A percentile compares a stretch with the other conserved stretches of the same genome.
These are phyloP conservation scores for Samia ricini DNA, from an alignment of 1,140 invertebrate species.

Conservation along the genomic window DNA sequence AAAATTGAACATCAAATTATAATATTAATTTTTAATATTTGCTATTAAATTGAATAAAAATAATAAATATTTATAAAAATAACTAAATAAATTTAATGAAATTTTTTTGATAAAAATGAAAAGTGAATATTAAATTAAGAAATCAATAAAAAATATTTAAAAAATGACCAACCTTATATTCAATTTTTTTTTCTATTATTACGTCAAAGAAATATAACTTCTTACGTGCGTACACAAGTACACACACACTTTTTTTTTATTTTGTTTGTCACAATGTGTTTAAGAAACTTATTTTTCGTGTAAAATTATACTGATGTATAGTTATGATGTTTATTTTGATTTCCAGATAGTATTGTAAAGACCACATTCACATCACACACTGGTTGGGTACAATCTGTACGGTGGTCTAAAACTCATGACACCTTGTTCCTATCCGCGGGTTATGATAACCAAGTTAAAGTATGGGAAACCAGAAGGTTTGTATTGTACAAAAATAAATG, in stretches of 20 bases:
- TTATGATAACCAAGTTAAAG: constrained; percentile 93
- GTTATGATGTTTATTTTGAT: background rate
- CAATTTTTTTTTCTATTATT: too few species aligned
- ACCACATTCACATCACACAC: constrained; percentile 92
- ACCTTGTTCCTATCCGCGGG: constrained; percentile 95
- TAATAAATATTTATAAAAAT: background rate
- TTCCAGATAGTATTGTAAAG: constrained; percentile 91
- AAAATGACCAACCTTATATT: too few species aligned
- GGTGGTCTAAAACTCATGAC: constrained; percentile 92
- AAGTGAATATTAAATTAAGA: background rate
- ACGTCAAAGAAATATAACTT: too few species aligned
- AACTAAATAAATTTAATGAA: too few species aligned
- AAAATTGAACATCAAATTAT: too few species aligned
- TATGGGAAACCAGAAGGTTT: constrained; percentile 97
- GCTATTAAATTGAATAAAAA: background rate
- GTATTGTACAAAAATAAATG: background rate
- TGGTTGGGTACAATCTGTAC: constrained; percentile 93
- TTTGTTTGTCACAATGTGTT: too few species aligned
- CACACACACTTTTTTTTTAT: too few species aligned
- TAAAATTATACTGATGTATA: background rate
- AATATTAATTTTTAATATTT: constrained; percentile 12
- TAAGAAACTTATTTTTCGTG: background rate
- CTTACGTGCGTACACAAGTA: too few species aligned
- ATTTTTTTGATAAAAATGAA: too few species aligned
- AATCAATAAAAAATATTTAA: too few species aligned